Base-by-base conservation (phyloP, 2,113 vertebrate species). In the Eptatretus burgeri region DNA sequence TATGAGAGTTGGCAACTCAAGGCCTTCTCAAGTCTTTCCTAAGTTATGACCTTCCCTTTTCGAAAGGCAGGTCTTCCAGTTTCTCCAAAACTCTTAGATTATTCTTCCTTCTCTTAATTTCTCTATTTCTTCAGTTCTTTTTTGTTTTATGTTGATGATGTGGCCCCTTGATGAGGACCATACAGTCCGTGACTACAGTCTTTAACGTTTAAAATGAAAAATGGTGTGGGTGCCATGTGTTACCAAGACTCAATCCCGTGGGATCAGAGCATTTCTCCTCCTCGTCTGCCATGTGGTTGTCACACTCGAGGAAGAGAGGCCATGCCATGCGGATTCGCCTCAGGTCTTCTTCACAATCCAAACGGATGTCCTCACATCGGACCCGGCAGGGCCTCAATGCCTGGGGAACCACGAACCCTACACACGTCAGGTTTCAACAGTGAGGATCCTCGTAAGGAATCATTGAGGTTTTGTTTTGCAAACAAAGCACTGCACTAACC, bases 221-320 rank as follows among this genome's bases (percentile, higher is more conserved):
- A 41, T 41, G 27, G 27, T 41, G 7, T 41, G 3, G 3, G 7
- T 41, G 27, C 27, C 27, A 41, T 41, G 27, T 7, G 27, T 41
- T 41, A 41, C 27, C 27, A 5, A 41, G 27, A 41, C 27, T 41
- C 27, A 41, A 41, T 51, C 74, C 78, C 70, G 93, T 68, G 0
- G 91, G 89, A 68, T 95, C 79, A 2, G 77, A 81, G 72, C 91
- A 98, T 13, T 82, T 83, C 63, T 98, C 87, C 1, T 78, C 72
- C 1, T 78, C 75, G 1, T 74, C 70, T 1, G 75, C 78, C 0
- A 95, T 95, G 72, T 93, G 93, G 53, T 74, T 81, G 62, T 80
- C 75, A 0, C 91, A 98, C 70, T 95, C 85, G 9, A 98, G 73
- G 70, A 95, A 95, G 70, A 94, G 94, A 49, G 91, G 91, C 91